Conservation (phyloP, 2,113 vertebrate genomes). For the Poeciliopsis prolifica region DNA sequence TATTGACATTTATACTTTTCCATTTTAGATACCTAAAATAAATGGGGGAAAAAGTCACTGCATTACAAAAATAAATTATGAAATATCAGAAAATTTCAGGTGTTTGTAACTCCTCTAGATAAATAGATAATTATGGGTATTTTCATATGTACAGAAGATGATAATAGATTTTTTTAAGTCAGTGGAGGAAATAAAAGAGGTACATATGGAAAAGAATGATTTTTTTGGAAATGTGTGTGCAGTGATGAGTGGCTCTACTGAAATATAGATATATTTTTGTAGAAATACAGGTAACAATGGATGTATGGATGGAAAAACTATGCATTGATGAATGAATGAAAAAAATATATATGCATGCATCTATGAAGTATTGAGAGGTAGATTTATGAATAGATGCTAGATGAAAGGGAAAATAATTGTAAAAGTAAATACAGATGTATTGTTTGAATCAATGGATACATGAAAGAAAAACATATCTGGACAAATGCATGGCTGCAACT, state of each 20-base stretch:
- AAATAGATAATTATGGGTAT: not conserved
- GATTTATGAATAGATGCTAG: not conserved
- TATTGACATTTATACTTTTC: too few species aligned
- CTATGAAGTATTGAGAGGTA: not conserved
- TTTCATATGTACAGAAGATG: too few species aligned
- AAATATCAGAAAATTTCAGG: not conserved
- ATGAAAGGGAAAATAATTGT: not conserved
- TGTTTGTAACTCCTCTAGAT: not conserved
- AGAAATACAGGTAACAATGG: not conserved
- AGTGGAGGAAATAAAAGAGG: too few species aligned
- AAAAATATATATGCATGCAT: too few species aligned
- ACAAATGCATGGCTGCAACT: too few species aligned
- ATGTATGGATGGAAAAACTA: not conserved
- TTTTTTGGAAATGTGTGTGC: too few species aligned
- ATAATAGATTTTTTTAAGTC: too few species aligned
- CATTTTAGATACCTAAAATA: not conserved
- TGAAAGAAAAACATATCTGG: not conserved
- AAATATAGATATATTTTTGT: not conserved
- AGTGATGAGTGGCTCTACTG: not conserved
- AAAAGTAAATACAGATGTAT: too few species aligned
- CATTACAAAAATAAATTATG: not conserved
- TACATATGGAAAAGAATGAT: too few species aligned
- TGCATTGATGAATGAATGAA: too few species aligned
- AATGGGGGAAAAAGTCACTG: not conserved
- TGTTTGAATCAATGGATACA: not conserved